Evolutionary conservation across 2,888 invertebrate genomes (phyloP), one percentile per base, ranked within the genome.

Genomic region (Cecidostiba fungosa): DNA sequence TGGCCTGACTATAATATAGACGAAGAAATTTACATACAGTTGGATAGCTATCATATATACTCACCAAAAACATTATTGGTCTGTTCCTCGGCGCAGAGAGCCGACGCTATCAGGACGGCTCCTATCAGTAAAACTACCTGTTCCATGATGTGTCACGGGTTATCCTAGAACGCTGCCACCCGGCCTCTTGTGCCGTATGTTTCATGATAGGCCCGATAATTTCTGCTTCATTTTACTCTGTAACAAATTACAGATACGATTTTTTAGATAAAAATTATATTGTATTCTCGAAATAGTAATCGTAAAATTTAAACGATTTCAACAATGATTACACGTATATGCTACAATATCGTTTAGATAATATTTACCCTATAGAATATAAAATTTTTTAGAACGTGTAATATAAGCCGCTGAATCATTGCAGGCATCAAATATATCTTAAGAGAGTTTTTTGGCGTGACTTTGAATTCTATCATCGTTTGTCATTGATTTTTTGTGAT

Each of bases 141-240:
- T 90, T 91, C 91, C 92, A 92, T 92, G 91, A 91, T 92, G 91
- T 90, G 90, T 89, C 86, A 89, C 90, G 88, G 90, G 89, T 91
- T 91, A 88, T 91, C 89, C 89, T 90, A 88, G 86, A 89, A 88
- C 89, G 87, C 89, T 88, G 88, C 88, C 88, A 88, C 89, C 89
- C 88, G 82, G 87, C 88, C 87, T 88, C 88, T 89, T 87, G 89
- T 88, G 73, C 16, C 77, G 39, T 85, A 90, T 85, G 88, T 77
- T 87, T 91, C 92, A 92, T 92, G 90, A 90, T 92, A 92, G 87
- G 86, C 89, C 88, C 85, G 87, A 86, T 88, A 47, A 50, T 62
- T 72, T 87, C 86, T 81, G 87, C 89, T 90, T 90, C 90, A 90
- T 91, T 90, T 91, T 89, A 88, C 82, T 86, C 90, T 90, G 89